Evolutionary conservation across 92 coral and sea anemone genomes (phyloP), one percentile per base, ranked within the genome.

Genomic region (Palythoa grandiflora): DNA sequence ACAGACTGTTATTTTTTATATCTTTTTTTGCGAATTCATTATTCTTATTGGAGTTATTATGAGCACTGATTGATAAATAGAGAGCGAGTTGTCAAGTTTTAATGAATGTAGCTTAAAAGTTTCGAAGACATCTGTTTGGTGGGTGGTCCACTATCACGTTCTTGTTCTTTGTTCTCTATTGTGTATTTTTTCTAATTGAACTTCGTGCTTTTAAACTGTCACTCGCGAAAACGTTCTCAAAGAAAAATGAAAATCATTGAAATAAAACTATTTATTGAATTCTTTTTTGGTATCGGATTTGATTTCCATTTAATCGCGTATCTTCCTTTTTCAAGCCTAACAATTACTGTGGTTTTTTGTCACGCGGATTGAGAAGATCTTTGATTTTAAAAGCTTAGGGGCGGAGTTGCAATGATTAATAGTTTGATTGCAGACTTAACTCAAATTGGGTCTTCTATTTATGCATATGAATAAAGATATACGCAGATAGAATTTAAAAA

Each of bases 111-210:
- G 38, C 47, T 35, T 36, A 35, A 13, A 81, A 38, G 19, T 81
- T 48, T 81, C 39, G 6, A 19, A 81, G 66, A 37, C 86, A 81
- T 81, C 86, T 81, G 86, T 48, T n/a, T 8, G 13, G 40, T 77
- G 16, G 21, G 12, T 13, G 83, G 60, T 14, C 44, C 60, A 16
- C 57, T 20, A 14, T 17, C 86, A 5, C 7, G 6, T 44, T 44
- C 50, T 44, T 8, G 6, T 3, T 44, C 40, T 28, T 66, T 51
- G 40, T 68, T n/a, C 50, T 51, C n/a, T 81, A 44, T 52, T 61
- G 59, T 81, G 60, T 81, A 75, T 81, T n/a, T 81, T 68, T 66
- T 12, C 40, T n/a, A 60, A 68, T 17, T 65, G 74, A 21, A 38
- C 54, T 80, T 7, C 40, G 8, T 80, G 60, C 13, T 80, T 80